These are phyloP conservation scores for Apodemia hepburni DNA, from an alignment of 2,888 invertebrate genomes.

Conservation along the genomic window DNA sequence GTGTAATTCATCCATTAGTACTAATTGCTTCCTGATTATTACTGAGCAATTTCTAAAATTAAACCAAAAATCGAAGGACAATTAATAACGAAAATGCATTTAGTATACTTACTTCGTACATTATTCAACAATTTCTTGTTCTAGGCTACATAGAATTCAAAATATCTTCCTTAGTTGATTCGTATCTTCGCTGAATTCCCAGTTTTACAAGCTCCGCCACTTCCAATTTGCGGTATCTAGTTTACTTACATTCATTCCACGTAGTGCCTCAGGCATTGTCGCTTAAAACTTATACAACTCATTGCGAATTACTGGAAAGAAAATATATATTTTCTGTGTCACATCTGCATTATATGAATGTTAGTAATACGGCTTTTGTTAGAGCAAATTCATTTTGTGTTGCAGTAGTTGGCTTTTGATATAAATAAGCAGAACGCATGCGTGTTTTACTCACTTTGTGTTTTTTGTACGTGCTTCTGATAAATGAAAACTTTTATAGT, in stretches of 20 bases:
- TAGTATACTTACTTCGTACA: too few species aligned
- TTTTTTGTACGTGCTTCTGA: not conserved
- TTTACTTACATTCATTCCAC: constrained; percentile 25
- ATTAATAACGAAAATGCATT: too few species aligned
- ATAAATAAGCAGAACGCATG: constrained; percentile 8
- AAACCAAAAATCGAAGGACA: too few species aligned
- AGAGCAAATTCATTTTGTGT: constrained; percentile 9
- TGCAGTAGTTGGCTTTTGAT: constrained; percentile 6
- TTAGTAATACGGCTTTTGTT: constrained; percentile 9
- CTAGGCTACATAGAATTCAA: not conserved
- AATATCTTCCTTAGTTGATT: constrained; percentile 8
- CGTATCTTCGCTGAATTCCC: constrained; percentile 14
- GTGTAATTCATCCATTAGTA: too few species aligned
- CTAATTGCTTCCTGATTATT: too few species aligned
- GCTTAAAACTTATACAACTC: constrained; percentile 26
- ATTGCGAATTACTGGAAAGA: constrained; percentile 25
- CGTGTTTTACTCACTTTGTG: not conserved
- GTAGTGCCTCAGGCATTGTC: constrained; percentile 23
- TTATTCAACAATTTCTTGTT: not conserved
- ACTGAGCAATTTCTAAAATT: too few species aligned
- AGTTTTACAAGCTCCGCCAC: constrained; percentile 19
- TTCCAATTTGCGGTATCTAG: constrained; percentile 17
- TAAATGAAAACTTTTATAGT: not conserved
- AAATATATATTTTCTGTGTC: constrained; percentile 9
- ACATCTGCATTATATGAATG: constrained; percentile 11